Evolutionary conservation across 2,113 vertebrate genomes (phyloP).

Genomic region (Xiphophorus couchianus): DNA sequence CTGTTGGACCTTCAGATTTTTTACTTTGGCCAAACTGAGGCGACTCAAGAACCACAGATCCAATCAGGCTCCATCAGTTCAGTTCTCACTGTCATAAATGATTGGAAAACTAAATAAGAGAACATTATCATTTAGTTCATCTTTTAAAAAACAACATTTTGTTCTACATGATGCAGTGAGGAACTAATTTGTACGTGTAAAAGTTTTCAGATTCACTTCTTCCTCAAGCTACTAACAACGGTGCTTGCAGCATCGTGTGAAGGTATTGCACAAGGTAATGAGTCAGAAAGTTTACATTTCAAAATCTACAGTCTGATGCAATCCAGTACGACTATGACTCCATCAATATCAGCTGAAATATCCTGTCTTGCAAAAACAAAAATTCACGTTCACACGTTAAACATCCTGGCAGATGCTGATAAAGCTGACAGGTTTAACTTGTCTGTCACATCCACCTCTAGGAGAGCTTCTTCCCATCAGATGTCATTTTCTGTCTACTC

Average conservation of each 20-base stretch:
- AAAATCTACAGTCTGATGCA: constrained; percentile 49
- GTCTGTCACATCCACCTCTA: not conserved
- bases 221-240: not conserved
- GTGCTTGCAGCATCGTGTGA: not conserved
- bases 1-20: too few relatives aligned
- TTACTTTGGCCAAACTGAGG: too few relatives aligned
- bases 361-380: constrained; percentile 22
- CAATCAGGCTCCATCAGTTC: too few relatives aligned
- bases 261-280: constrained; percentile 19
- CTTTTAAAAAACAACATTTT: too few relatives aligned
- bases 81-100: too few relatives aligned
- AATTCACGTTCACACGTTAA: constrained; percentile 3
- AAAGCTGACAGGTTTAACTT: not conserved
- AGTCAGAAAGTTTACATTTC: constrained; percentile 31
- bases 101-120: too few relatives aligned
- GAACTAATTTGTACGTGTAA: not conserved
- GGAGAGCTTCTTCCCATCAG: not conserved
- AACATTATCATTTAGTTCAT: too few relatives aligned
- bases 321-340: constrained; percentile 12
- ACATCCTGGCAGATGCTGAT: constrained; percentile 17
- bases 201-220: constrained; percentile 3
- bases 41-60: too few relatives aligned
- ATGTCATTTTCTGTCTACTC: constrained; percentile 37
- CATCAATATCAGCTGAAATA: constrained; percentile 31
- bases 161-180: too few relatives aligned